Percentiles rank a stretch among this genome's conserved stretches.
phyloP scores from a whole-genome alignment of 2,113 vertebrate species.

The Cygnus atratus region DNA sequence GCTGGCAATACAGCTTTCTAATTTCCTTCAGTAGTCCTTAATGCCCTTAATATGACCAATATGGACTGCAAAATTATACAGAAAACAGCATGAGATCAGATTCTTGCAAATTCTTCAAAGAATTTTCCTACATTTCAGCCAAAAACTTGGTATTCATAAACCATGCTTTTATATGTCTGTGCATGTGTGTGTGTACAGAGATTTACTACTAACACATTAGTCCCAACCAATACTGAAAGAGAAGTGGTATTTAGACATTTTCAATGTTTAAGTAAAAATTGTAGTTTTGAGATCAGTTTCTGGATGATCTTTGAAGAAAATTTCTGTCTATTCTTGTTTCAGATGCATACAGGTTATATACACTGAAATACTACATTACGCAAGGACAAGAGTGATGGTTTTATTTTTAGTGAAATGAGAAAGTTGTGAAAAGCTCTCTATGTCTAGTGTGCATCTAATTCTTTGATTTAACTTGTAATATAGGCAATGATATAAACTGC shows the following conservation, averaged over 20 bases:
- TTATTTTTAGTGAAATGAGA: not conserved
- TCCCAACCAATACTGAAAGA: not conserved
- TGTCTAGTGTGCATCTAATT: not conserved
- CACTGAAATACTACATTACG: not conserved
- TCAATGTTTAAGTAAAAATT: not conserved
- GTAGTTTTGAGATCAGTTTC: not conserved
- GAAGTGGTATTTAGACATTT: not conserved
- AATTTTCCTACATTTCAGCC: not conserved
- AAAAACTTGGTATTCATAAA: not conserved
- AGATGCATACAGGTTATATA: not conserved
- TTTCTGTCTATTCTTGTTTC: not conserved
- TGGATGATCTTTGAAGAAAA: not conserved
- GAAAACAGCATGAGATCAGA: not conserved
- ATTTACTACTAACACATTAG: not conserved
- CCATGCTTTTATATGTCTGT: not conserved
- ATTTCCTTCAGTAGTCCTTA: not conserved
- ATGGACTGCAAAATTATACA: not conserved
- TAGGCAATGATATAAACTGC: not conserved
- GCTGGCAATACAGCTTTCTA: not conserved
- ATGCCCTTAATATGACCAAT: not conserved
- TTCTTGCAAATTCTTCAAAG: not conserved
- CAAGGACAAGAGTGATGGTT: not conserved
- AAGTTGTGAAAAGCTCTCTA: not conserved
- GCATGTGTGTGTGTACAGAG: fast-evolving
- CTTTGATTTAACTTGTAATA: not conserved